Conservation (phyloP, 2,113 vertebrate genomes). For the Rissa tridactyla region DNA sequence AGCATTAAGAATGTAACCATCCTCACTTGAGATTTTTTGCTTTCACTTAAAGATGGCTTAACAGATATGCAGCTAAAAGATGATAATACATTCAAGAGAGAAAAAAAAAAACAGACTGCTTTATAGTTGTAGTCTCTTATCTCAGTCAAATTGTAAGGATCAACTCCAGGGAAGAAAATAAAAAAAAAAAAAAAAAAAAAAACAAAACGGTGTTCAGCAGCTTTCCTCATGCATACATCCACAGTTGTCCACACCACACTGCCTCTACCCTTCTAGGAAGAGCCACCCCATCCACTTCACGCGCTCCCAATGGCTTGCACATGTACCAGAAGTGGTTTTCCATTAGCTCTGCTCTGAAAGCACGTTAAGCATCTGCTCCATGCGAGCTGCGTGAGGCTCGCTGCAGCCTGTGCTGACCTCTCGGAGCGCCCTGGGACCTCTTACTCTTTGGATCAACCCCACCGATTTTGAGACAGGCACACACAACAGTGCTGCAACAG, state of each 20-base stretch:
- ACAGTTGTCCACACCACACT: fast-evolving
- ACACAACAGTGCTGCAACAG: fast-evolving
- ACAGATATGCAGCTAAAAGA: neutral
- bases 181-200: too few relatives aligned
- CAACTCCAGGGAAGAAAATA: neutral
- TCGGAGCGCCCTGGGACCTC: neutral
- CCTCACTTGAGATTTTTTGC: neutral
- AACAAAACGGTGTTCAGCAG: neutral
- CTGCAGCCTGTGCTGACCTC: neutral
- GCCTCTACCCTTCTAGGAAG: neutral
- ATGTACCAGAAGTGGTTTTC: neutral
- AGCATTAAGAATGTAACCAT: neutral
- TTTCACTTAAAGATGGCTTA: neutral
- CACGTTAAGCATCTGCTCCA: fast-evolving
- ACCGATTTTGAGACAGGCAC: fast-evolving
- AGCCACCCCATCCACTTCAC: too few relatives aligned
- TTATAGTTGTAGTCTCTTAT: neutral
- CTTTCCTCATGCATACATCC: neutral
- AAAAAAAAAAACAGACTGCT: neutral
- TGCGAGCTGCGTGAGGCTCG: fast-evolving
- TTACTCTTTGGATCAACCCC: neutral
- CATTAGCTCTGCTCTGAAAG: neutral
- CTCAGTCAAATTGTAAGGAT: neutral
- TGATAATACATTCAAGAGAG: neutral
- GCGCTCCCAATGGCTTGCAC: neutral